Percentiles rank a stretch among this genome's conserved stretches.
Conservation (phyloP, 1,140 invertebrate species). For the Trichomalopsis sarcophagae region DNA sequence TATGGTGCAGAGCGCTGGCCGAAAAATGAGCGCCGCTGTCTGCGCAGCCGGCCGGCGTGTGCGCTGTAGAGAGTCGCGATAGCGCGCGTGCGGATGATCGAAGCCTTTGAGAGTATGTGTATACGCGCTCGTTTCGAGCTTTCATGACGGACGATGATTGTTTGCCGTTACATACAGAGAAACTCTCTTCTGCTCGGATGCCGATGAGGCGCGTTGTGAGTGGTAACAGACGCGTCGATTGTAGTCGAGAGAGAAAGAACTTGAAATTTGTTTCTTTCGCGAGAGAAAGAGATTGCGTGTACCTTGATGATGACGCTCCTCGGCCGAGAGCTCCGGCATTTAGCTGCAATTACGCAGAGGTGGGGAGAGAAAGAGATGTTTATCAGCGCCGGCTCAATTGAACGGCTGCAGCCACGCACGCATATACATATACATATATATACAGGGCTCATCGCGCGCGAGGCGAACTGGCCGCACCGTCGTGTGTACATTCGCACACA, state of each 20-base stretch:
- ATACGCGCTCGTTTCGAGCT: background rate
- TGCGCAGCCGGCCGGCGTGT: no score
- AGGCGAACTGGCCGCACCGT: background rate
- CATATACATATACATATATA: background rate
- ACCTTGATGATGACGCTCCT: background rate
- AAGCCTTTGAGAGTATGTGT: background rate
- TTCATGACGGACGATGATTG: background rate
- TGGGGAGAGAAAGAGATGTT: constrained; percentile 20
- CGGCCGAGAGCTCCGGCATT: background rate
- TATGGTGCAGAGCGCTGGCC: no score
- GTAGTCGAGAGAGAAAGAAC: no score
- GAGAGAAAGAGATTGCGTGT: background rate
- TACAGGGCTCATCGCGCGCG: background rate
- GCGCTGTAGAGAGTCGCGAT: background rate
- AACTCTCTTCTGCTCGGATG: no score
- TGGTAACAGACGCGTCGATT: no score
- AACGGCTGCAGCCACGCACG: background rate
- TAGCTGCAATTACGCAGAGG: background rate
- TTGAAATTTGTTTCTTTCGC: no score
- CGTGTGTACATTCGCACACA: background rate
- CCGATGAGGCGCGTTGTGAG: no score
- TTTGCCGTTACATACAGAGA: no score
- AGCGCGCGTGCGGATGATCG: background rate
- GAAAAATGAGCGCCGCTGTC: background rate
- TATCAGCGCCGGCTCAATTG: constrained; percentile 16